A percentile compares a stretch with the other conserved stretches of the same genome.
These are phyloP conservation scores for Sebastiscus albofasciatus DNA, from an alignment of 2,797 vertebrate species.

Conservation along the genomic window DNA sequence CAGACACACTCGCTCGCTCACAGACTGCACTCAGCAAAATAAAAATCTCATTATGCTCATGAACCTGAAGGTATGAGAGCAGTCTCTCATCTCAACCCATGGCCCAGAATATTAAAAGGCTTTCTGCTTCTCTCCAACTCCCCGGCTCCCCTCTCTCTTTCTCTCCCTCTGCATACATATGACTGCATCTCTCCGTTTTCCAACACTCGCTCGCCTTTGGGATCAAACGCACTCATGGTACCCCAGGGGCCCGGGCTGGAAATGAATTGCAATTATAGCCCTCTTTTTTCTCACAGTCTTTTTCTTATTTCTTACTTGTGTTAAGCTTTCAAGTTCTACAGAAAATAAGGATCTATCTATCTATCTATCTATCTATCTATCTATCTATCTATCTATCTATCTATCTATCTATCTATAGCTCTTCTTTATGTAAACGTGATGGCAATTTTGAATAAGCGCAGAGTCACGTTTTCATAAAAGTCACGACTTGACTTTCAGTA, in stretches of 20 bases:
- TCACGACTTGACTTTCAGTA: neutral
- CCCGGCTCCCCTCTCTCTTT: constrained; percentile 24
- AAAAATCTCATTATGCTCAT: constrained; percentile 85
- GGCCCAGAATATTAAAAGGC: constrained; percentile 81
- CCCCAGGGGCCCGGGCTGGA: constrained; percentile 73
- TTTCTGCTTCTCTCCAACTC: constrained; percentile 47
- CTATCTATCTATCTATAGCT: neutral
- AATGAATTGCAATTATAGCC: constrained; percentile 92
- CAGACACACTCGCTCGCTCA: constrained; percentile 20
- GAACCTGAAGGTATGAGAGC: constrained; percentile 83
- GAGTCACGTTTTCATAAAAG: neutral
- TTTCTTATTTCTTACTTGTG: constrained; percentile 64
- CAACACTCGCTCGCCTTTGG: constrained; percentile 63
- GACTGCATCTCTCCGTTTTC: constrained; percentile 69
- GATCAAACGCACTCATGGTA: constrained; percentile 72
- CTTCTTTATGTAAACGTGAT: neutral
- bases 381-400: neutral
- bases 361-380: neutral
- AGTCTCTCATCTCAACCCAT: constrained; percentile 79
- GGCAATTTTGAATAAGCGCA: neutral
- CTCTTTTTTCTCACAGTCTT: constrained; percentile 60
- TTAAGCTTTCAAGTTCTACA: constrained; percentile 1
- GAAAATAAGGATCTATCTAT: neutral
- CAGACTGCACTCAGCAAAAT: constrained; percentile 74
- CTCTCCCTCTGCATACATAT: constrained; percentile 63